phyloP scores from a whole-genome alignment of 2,888 invertebrate genomes.

The Tuta absoluta region DNA sequence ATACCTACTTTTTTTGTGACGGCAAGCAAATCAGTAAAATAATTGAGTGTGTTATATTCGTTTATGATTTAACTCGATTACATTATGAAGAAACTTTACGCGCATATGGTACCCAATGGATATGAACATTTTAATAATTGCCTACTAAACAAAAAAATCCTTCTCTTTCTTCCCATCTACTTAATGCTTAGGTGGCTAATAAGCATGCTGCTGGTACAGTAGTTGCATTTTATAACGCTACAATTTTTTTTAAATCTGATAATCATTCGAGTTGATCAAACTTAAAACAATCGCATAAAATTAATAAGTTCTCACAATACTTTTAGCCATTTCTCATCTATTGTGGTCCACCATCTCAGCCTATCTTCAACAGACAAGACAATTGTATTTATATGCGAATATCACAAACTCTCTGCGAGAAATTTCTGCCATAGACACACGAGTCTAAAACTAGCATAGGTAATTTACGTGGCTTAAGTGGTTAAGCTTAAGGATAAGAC shows the following conservation, averaged over 20 bases:
- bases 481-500: slow-evolving; percentile 7
- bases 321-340: slow-evolving; percentile 4
- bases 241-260: background rate
- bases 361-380: slow-evolving; percentile 9
- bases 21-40: background rate
- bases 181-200: no score
- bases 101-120: background rate
- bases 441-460: background rate
- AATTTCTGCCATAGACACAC: background rate
- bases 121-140: background rate
- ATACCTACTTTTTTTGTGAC: slow-evolving; percentile 12
- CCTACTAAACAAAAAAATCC: no score
- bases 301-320: background rate
- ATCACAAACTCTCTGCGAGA: background rate
- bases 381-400: slow-evolving; percentile 10
- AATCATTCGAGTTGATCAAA: background rate
- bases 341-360: background rate
- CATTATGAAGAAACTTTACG: background rate
- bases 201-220: no score
- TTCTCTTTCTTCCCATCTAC: no score
- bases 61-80: background rate
- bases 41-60: background rate
- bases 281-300: background rate
- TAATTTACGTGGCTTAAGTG: slow-evolving; percentile 1
- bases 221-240: no score